Conservation (phyloP, 2,888 invertebrate species). For the Buathra laborator region DNA sequence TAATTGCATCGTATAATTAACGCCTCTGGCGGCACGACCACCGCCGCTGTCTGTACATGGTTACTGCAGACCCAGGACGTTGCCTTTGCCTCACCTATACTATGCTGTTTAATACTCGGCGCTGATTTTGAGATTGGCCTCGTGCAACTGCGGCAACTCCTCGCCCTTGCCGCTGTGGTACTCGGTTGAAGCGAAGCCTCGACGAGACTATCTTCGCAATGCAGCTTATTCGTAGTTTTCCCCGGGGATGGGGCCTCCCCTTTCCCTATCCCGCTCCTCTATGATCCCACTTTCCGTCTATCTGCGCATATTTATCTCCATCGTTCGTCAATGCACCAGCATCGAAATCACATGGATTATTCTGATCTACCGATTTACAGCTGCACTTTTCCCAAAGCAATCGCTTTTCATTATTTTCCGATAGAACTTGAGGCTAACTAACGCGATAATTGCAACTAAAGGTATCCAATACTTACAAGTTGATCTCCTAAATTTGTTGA, state of each 20-base stretch:
- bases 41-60: conserved; percentile 17
- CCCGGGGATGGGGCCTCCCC: not conserved
- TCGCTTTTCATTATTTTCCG: too few relatives aligned
- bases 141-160: conserved; percentile 37
- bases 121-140: conserved; percentile 48
- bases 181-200: not conserved
- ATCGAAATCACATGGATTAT: too few relatives aligned
- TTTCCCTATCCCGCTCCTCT: not conserved
- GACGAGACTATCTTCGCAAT: conserved; percentile 29
- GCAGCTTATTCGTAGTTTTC: conserved; percentile 43
- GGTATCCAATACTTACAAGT: too few relatives aligned
- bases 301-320: conserved; percentile 5
- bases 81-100: conserved; percentile 10
- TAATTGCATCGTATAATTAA: conserved; percentile 72
- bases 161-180: not conserved
- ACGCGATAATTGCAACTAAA: too few relatives aligned
- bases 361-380: too few relatives aligned
- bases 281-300: conserved; percentile 10
- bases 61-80: conserved; percentile 12
- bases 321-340: not conserved
- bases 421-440: too few relatives aligned
- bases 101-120: conserved; percentile 41
- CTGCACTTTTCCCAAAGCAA: too few relatives aligned
- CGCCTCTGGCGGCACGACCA: conserved; percentile 59
- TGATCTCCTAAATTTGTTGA: too few relatives aligned